Conservation (phyloP, 1,140 invertebrate species). For the Plodia interpunctella region DNA sequence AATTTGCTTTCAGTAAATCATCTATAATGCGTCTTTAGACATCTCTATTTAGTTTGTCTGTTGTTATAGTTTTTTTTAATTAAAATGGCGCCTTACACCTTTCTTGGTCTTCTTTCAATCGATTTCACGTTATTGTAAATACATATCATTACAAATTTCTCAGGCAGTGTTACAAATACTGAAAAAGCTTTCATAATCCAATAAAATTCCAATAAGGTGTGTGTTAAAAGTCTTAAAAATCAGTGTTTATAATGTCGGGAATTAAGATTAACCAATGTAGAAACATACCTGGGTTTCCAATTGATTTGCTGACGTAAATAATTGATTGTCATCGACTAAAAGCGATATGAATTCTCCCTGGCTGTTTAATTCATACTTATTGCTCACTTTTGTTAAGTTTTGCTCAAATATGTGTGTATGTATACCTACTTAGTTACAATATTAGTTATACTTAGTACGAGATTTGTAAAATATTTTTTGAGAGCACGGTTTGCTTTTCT, state of each 20-base stretch:
- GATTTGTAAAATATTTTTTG: constrained; percentile 62
- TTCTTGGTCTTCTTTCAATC: not conserved
- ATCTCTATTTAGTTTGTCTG: no score
- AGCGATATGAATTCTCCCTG: constrained; percentile 18
- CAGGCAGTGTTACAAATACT: constrained; percentile 46
- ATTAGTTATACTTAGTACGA: constrained; percentile 46
- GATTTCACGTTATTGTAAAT: constrained; percentile 48
- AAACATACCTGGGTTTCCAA: not conserved
- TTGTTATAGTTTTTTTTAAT: no score
- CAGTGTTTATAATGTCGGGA: not conserved
- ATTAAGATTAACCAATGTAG: not conserved
- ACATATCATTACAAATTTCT: constrained; percentile 55
- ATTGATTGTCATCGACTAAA: not conserved
- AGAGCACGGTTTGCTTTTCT: constrained; percentile 76
- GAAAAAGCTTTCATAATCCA: not conserved
- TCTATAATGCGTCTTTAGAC: no score
- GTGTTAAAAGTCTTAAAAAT: not conserved
- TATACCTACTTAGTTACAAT: constrained; percentile 44
- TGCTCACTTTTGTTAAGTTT: constrained; percentile 74
- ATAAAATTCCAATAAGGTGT: not conserved
- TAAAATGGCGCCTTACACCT: not conserved
- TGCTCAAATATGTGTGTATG: constrained; percentile 69
- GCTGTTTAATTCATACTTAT: constrained; percentile 52
- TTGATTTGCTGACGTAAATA: not conserved
- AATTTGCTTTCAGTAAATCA: no score